Base-by-base conservation (phyloP, 2,113 vertebrate species). In the Onychostoma macrolepis region DNA sequence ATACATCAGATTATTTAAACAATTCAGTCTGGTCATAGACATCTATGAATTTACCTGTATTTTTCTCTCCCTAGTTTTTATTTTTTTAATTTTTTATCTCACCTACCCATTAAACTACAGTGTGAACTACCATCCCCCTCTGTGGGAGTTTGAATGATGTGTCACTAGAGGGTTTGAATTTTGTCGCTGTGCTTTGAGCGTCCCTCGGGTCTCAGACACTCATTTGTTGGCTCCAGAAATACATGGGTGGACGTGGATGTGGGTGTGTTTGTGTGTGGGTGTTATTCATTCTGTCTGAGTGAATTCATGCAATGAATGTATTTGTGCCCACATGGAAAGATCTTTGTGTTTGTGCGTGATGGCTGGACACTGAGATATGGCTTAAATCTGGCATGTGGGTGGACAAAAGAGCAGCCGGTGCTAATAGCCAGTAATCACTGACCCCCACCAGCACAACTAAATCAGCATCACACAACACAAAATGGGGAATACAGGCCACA, bases 381-480 rank as follows among this genome's bases (percentile, higher is more conserved):
- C 63, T 78, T 67, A 79, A 86, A 86, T 61, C 75, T 86, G 82
- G 82, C 58, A 87, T 65, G 88, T 89, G 86, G 88, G 86, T 83
- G 86, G 86, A 89, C 84, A 87, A 77, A 87, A 72, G 88, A 83
- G 71, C 61, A 65, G 78, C 69, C 50, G 76, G 71, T 82, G 71
- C 83, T 87, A 87, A 90, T 84, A 87, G 75, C 71, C 76, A 83
- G 74, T 81, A 83, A 84, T 93, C 89, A 93, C 91, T 88, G 90
- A 76, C 83, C 45, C 45, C 74, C 79, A 88, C 90, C 91, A 92
- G 88, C 84, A 19, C 78, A 84, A 6, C 21, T 88, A 87, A 92
- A 89, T 91, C 86, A 92, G 90, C 45, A 41, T 33, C 71, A 87
- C 87, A 67, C 28, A 81, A 79, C 84, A 88, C 82, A 43, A 79